A percentile compares a stretch with the other conserved stretches of the same genome.
Evolutionary conservation across 2,888 invertebrate genomes (phyloP).

Genomic region (Helicoverpa assulta): DNA sequence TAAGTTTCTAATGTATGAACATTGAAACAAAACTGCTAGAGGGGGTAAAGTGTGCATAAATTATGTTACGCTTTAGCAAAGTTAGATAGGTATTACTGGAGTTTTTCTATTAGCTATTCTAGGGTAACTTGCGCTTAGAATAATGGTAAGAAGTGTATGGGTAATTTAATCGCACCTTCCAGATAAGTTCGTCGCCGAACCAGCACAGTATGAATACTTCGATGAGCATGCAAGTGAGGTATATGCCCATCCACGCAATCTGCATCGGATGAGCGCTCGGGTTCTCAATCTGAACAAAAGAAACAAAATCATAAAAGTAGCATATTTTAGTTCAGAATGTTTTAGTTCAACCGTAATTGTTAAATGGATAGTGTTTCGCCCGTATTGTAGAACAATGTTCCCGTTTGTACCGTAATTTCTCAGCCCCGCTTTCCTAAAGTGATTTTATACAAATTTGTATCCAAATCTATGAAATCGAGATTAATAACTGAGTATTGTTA

Average conservation of each 20-base stretch:
- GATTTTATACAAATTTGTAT: conserved; percentile 13
- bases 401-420: conserved; percentile 12
- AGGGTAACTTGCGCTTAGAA: conserved; percentile 28
- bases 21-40: conserved; percentile 32
- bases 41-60: conserved; percentile 23
- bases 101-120: conserved; percentile 8
- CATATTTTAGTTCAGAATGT: not conserved
- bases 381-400: conserved; percentile 12
- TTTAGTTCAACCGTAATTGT: conserved; percentile 5
- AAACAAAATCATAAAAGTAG: conserved; percentile 27
- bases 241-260: conserved; percentile 88
- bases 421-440: conserved; percentile 12
- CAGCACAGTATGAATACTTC: conserved; percentile 88
- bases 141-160: conserved; percentile 40
- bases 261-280: conserved; percentile 86
- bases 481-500: conserved; percentile 37
- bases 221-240: conserved; percentile 87
- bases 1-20: conserved; percentile 19
- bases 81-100: conserved; percentile 16
- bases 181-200: conserved; percentile 87
- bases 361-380: not conserved
- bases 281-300: conserved; percentile 81
- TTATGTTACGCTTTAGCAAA: conserved; percentile 29
- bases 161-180: conserved; percentile 72
- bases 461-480: conserved; percentile 23